A percentile compares a stretch with the other conserved stretches of the same genome.
These are phyloP conservation scores for Eupithecia dodoneata DNA, from an alignment of 2,888 invertebrate genomes.

Conservation along the genomic window DNA sequence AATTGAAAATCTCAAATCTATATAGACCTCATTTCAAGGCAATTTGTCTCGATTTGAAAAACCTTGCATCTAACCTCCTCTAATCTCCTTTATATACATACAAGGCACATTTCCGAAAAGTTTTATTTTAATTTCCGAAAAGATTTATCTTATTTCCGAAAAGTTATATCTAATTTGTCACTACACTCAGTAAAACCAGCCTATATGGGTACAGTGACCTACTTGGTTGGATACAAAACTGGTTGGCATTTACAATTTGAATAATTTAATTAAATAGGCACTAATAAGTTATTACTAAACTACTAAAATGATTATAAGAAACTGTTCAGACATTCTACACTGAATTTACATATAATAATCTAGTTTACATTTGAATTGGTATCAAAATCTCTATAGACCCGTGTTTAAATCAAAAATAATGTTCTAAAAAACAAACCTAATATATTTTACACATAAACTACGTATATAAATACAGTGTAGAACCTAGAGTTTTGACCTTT, in stretches of 20 bases:
- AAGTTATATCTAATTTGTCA: neutral
- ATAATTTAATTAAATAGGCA: neutral
- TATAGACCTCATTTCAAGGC: no score
- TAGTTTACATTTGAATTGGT: neutral
- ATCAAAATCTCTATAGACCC: neutral
- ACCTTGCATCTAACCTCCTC: neutral
- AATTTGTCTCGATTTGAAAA: neutral
- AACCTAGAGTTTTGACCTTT: neutral
- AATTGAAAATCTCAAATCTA: no score
- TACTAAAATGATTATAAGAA: neutral
- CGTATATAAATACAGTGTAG: neutral
- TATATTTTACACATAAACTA: neutral
- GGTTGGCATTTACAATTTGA: constrained; percentile 2
- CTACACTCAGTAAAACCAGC: neutral
- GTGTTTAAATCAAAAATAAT: neutral
- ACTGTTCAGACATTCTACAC: neutral
- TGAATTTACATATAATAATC: neutral
- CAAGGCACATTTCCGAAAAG: neutral
- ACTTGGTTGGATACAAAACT: neutral
- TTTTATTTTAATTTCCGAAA: neutral
- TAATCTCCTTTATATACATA: neutral
- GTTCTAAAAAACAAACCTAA: neutral
- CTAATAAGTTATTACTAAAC: neutral
- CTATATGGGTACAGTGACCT: neutral
- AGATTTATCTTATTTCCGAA: neutral